Evolutionary conservation across 2,888 invertebrate species (phyloP).

Genomic region (Chrysolina americana): DNA sequence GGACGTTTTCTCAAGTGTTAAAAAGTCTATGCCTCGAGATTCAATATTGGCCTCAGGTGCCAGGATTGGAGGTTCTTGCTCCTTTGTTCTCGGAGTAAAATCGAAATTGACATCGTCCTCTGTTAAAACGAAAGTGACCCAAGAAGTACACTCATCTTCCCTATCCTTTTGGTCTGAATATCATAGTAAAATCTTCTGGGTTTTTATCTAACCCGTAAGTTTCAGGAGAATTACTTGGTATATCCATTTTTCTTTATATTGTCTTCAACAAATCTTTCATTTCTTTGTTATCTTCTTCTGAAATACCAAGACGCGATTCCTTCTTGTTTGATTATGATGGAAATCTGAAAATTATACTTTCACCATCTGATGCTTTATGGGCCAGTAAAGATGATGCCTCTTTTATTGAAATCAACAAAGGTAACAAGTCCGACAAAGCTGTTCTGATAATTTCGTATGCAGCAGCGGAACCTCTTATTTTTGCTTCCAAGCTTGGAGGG

Average conservation of each 20-base stretch:
- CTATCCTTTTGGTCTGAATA: background rate
- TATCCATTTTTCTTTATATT: background rate
- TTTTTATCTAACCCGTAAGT: conserved; percentile 18
- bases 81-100: conserved; percentile 28
- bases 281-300: background rate
- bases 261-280: background rate
- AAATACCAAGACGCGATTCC: background rate
- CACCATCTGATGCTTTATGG: conserved; percentile 1
- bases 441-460: conserved; percentile 47
- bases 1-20: conserved; percentile 31
- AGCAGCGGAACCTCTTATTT: conserved; percentile 49
- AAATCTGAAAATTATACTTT: background rate
- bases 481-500: conserved; percentile 47
- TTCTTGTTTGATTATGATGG: background rate
- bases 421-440: conserved; percentile 41
- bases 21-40: conserved; percentile 36
- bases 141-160: background rate
- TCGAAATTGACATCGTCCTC: conserved; percentile 29
- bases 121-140: conserved; percentile 2
- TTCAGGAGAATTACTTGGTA: conserved; percentile 24
- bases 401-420: conserved; percentile 43
- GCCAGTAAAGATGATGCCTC: conserved; percentile 1
- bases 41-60: conserved; percentile 35
- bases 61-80: conserved; percentile 28
- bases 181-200: background rate